Evolutionary conservation across 2,797 vertebrate species (phyloP).

Genomic region (Harpagifer antarcticus): DNA sequence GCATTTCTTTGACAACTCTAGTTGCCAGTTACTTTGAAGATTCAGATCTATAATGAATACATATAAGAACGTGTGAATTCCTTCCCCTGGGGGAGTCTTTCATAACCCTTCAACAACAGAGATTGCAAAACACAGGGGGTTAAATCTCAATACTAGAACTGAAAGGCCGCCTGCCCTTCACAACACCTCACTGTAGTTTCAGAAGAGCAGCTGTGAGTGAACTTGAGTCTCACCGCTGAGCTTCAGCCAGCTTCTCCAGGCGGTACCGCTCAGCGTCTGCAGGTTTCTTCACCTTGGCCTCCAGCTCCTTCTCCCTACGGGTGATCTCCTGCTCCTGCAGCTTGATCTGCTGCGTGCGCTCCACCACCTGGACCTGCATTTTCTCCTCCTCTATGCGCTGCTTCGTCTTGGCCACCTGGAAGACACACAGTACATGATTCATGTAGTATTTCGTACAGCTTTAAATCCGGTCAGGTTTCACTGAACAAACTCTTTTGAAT

Average conservation of each 20-base stretch:
- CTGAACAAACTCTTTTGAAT: background rate
- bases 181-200: background rate
- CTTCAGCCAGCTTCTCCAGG: conserved; percentile 90
- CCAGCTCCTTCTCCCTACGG: conserved; percentile 90
- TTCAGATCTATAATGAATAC: background rate
- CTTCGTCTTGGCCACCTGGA: conserved; percentile 93
- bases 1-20: background rate
- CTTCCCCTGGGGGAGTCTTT: no score
- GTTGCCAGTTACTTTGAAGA: background rate
- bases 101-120: background rate
- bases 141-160: background rate
- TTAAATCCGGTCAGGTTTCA: background rate
- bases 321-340: conserved; percentile 93
- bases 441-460: background rate
- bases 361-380: conserved; percentile 93
- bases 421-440: background rate
- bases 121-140: background rate
- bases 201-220: background rate
- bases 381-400: conserved; percentile 93
- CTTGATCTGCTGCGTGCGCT: conserved; percentile 90
- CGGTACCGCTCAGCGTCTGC: conserved; percentile 90
- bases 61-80: no score
- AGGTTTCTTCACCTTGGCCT: conserved; percentile 91
- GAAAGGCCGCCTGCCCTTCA: background rate
- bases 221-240: conserved; percentile 83